phyloP scores from a whole-genome alignment of 2,888 invertebrate genomes.

The Oxycera nigricornis region DNA sequence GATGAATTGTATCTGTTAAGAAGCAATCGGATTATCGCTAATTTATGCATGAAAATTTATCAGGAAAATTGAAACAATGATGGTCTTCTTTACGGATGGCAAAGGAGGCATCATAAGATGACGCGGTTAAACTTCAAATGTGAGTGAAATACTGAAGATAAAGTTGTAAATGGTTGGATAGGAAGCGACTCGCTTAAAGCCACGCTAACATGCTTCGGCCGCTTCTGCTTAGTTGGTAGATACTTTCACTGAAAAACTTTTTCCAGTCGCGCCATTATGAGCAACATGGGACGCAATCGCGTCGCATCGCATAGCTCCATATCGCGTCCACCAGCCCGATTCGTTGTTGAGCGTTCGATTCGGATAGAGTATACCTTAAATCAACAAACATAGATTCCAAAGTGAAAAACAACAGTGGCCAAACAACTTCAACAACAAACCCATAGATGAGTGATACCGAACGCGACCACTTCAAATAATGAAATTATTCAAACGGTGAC shows the following conservation, averaged over 20 bases:
- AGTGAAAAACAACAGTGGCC: background rate
- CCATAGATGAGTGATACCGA: background rate
- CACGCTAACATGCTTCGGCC: background rate
- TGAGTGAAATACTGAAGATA: background rate
- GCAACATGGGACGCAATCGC: background rate
- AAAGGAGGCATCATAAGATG: no score
- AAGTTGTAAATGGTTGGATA: conserved; percentile 16
- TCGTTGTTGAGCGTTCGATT: background rate
- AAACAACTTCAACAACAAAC: background rate
- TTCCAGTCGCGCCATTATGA: conserved; percentile 13
- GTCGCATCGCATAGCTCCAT: background rate
- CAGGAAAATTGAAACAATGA: no score
- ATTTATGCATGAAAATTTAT: no score
- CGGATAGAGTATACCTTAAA: background rate
- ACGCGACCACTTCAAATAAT: background rate
- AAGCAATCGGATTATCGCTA: no score
- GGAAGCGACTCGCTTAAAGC: conserved; percentile 20
- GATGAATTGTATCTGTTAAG: no score
- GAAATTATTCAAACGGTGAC: background rate
- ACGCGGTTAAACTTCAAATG: no score
- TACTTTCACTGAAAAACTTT: conserved; percentile 39
- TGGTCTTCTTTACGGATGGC: no score
- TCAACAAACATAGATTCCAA: background rate
- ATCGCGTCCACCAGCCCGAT: conserved; percentile 15
- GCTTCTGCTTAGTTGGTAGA: background rate